phyloP scores from a whole-genome alignment of 1,140 invertebrate species.

The Drosophila tsacasi region DNA sequence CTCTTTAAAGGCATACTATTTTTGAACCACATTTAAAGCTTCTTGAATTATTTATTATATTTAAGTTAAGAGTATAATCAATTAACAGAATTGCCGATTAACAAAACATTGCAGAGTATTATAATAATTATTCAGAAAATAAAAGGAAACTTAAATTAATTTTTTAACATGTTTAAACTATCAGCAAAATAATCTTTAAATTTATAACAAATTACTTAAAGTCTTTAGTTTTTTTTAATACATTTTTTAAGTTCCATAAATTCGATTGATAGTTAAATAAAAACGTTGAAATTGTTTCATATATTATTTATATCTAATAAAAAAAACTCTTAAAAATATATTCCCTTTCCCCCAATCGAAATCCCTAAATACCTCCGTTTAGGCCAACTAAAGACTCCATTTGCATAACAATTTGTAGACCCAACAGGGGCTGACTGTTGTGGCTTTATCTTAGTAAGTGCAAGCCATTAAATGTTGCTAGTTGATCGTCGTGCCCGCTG shows the following conservation, averaged over 20 bases:
- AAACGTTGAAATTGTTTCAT: too few species aligned
- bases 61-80: not conserved
- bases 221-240: too few species aligned
- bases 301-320: too few species aligned
- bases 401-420: conserved; percentile 65
- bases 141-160: not conserved
- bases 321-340: not conserved
- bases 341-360: not conserved
- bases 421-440: conserved; percentile 17
- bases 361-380: not conserved
- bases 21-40: not conserved
- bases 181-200: too few species aligned
- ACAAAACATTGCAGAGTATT: not conserved
- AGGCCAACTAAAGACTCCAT: conserved; percentile 28
- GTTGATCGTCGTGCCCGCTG: conserved; percentile 38
- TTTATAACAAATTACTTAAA: too few species aligned
- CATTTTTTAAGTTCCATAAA: not conserved
- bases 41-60: not conserved
- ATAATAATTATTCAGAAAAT: not conserved
- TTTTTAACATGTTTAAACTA: too few species aligned
- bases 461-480: conserved; percentile 45
- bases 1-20: not conserved
- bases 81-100: not conserved
- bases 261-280: not conserved
- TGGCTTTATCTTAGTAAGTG: conserved; percentile 30